Conservation (phyloP, 2,888 invertebrate species). For the Yponomeuta plumbellus region DNA sequence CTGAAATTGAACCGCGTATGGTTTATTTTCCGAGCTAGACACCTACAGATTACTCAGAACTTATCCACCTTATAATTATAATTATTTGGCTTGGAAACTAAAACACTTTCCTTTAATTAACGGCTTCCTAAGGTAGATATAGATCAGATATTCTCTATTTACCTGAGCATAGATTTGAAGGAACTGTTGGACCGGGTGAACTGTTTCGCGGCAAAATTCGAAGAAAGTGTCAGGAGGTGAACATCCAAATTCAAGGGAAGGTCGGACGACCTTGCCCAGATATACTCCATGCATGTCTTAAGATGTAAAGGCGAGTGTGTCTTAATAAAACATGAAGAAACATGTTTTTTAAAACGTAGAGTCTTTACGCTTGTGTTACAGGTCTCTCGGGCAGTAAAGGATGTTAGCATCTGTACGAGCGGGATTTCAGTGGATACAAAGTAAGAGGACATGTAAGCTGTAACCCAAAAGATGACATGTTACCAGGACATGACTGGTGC, state of each 20-base stretch:
- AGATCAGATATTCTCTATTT: no score
- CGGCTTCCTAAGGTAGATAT: no score
- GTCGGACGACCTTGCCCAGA: slow-evolving; percentile 51
- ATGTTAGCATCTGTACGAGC: not conserved
- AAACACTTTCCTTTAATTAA: no score
- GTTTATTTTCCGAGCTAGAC: not conserved
- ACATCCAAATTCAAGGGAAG: slow-evolving; percentile 68
- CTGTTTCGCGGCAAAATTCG: slow-evolving; percentile 42
- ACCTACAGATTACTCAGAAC: no score
- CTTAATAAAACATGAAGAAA: slow-evolving; percentile 10
- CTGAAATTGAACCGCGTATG: no score
- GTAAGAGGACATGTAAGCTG: no score
- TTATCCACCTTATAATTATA: not conserved
- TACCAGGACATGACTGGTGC: no score
- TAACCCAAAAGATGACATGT: no score
- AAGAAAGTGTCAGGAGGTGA: slow-evolving; percentile 64
- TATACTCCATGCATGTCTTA: slow-evolving; percentile 35
- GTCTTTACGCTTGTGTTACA: not conserved
- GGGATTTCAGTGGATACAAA: no score
- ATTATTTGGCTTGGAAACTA: no score
- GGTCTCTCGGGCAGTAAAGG: not conserved
- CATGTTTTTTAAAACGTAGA: not conserved
- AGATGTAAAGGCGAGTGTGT: slow-evolving; percentile 26
- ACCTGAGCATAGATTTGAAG: not conserved
- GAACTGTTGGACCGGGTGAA: not conserved